These are phyloP conservation scores for Charaxes varanes DNA, from an alignment of 1,140 invertebrate species.

Conservation along the genomic window DNA sequence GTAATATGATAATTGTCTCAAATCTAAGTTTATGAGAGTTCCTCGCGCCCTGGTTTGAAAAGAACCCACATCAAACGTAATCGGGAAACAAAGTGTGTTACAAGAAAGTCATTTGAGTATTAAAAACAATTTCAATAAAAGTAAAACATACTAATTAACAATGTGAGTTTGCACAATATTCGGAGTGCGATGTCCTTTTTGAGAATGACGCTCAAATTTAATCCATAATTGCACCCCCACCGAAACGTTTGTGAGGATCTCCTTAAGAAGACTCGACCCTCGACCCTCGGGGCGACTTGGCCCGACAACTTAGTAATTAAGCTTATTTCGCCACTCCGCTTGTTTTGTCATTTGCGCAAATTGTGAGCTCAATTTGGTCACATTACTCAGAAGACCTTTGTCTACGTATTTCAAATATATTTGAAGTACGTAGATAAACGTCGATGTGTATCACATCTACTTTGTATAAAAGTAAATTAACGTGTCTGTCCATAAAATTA, in stretches of 20 bases:
- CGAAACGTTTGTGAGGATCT: slow-evolving; percentile 60
- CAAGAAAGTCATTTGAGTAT: too few species aligned
- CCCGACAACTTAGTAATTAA: slow-evolving; percentile 69
- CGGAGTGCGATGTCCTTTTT: slow-evolving; percentile 33
- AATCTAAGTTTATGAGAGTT: too few species aligned
- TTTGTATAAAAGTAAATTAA: too few species aligned
- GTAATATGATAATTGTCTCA: too few species aligned
- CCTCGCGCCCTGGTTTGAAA: too few species aligned
- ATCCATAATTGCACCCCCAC: slow-evolving; percentile 61
- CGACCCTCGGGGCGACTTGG: slow-evolving; percentile 51
- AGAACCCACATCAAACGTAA: too few species aligned
- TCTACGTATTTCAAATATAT: too few species aligned
- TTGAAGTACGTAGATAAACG: too few species aligned
- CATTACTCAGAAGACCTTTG: slow-evolving; percentile 18
- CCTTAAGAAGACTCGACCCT: slow-evolving; percentile 51
- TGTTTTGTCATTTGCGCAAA: slow-evolving; percentile 60
- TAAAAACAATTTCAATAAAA: too few species aligned
- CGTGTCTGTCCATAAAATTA: too few species aligned
- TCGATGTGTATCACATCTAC: too few species aligned
- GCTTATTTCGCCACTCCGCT: slow-evolving; percentile 60
- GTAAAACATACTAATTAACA: background rate
- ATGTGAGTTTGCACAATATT: slow-evolving; percentile 13
- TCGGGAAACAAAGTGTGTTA: too few species aligned
- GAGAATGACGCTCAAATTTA: slow-evolving; percentile 54
- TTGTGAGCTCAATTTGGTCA: slow-evolving; percentile 42